These are phyloP conservation scores for Drosophila mettleri DNA, from an alignment of 2,888 invertebrate genomes.

Conservation along the genomic window DNA sequence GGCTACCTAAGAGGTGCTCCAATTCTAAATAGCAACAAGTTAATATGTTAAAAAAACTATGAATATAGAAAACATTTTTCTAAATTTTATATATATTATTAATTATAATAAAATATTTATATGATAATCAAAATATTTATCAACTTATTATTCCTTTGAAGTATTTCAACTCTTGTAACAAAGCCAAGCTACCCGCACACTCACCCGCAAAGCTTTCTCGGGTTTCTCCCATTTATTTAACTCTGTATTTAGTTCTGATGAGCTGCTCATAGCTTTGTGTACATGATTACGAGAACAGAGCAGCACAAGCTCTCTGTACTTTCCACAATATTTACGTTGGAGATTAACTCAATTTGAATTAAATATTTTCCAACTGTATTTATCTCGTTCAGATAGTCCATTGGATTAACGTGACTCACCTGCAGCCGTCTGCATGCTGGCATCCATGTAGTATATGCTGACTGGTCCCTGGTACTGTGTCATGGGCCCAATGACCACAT, in stretches of 20 bases:
- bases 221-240: slow-evolving; percentile 1
- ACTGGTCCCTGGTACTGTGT: slow-evolving; percentile 86
- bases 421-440: slow-evolving; percentile 83
- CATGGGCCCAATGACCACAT: slow-evolving; percentile 86
- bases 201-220: neutral
- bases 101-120: too few species aligned
- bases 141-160: too few species aligned
- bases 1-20: neutral
- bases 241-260: neutral
- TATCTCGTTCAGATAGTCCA: neutral
- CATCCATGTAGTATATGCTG: slow-evolving; percentile 86
- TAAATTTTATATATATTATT: neutral
- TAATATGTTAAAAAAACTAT: neutral
- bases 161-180: neutral
- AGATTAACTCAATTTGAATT: neutral
- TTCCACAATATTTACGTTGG: neutral
- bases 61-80: too few species aligned
- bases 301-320: neutral
- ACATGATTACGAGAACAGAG: neutral
- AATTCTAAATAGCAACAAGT: neutral
- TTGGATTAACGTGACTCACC: slow-evolving; percentile 62
- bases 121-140: too few species aligned
- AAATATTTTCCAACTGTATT: neutral
- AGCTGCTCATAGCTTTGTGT: neutral
- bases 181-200: neutral